These are phyloP conservation scores for Amiota mariae DNA, from an alignment of 2,888 invertebrate species.

Conservation along the genomic window DNA sequence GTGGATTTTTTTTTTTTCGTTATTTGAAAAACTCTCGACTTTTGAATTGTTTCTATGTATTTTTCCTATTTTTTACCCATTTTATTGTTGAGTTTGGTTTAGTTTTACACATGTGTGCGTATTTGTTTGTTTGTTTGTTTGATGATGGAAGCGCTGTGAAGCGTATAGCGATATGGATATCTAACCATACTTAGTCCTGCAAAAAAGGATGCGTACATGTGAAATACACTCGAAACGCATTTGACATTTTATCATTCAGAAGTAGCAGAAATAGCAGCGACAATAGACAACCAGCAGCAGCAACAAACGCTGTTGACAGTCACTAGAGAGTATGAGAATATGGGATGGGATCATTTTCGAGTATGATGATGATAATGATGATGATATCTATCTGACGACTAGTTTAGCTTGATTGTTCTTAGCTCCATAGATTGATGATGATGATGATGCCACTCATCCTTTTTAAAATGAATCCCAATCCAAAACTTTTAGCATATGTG, in stretches of 20 bases:
- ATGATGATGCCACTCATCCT: neutral
- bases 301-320: constrained; percentile 6
- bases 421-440: constrained; percentile 14
- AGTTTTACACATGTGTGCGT: constrained; percentile 45
- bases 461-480: neutral
- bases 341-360: constrained; percentile 45
- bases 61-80: constrained; percentile 43
- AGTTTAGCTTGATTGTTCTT: constrained; percentile 25
- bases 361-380: constrained; percentile 59
- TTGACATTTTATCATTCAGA: constrained; percentile 65
- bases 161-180: constrained; percentile 1
- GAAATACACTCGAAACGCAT: constrained; percentile 48
- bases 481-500: neutral
- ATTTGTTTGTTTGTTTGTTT: constrained; percentile 24
- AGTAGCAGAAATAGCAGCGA: neutral
- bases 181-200: constrained; percentile 30
- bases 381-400: constrained; percentile 1
- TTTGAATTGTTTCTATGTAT: constrained; percentile 72
- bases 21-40: constrained; percentile 74
- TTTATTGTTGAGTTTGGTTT: constrained; percentile 63
- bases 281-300: neutral
- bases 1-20: constrained; percentile 54
- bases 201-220: constrained; percentile 40
- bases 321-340: constrained; percentile 42
- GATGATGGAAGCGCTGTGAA: constrained; percentile 39